Conservation (phyloP, 53 echinoderm and acorn worm species). For the Echinarachnius parma region DNA sequence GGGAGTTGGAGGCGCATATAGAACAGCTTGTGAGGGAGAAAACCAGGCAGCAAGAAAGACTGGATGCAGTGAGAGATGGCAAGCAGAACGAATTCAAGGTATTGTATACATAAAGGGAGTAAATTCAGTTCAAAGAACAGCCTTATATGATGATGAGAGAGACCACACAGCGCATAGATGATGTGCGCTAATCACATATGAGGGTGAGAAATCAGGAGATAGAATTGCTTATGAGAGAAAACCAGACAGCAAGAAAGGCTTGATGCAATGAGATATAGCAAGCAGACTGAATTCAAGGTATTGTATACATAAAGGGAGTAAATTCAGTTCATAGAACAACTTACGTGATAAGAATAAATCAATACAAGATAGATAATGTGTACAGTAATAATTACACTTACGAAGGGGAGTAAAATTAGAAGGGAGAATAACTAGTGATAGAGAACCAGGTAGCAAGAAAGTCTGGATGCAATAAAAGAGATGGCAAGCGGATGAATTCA, state of each 20-base stretch:
- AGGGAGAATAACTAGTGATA: constrained; percentile 67
- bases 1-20: constrained; percentile 73
- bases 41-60: constrained; percentile 56
- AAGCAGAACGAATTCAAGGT: constrained; percentile 88
- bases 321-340: too few species aligned
- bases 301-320: too few species aligned
- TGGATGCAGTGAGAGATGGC: constrained; percentile 59
- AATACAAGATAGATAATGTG: too few species aligned
- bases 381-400: too few species aligned
- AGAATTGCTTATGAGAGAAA: too few species aligned
- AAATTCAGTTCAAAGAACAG: too few species aligned
- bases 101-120: too few species aligned
- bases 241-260: constrained; percentile 61
- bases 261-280: constrained; percentile 57
- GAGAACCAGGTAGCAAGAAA: constrained; percentile 67
- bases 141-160: too few species aligned
- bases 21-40: constrained; percentile 74
- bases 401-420: constrained; percentile 68
- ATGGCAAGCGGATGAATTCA: constrained; percentile 77
- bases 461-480: constrained; percentile 52
- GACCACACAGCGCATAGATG: too few species aligned
- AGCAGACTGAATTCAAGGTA: constrained; percentile 87
- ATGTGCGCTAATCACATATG: too few species aligned
- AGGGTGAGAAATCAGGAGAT: too few species aligned
- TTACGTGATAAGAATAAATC: too few species aligned